Evolutionary conservation across 1,140 invertebrate species (phyloP).

Genomic region (Holotrichia oblita): DNA sequence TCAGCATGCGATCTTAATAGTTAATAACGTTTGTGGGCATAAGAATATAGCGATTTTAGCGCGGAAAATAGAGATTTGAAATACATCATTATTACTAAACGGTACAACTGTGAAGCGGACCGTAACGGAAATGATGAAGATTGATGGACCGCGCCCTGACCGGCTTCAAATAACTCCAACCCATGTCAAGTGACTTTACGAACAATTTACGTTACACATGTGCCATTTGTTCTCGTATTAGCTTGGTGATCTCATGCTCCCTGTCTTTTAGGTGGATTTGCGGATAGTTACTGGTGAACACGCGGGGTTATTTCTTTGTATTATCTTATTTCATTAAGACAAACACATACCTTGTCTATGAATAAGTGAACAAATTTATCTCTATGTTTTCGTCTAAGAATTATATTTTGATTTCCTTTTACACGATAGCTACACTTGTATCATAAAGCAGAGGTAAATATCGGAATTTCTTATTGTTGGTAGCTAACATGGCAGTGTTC

Average conservation of each 20-base stretch:
- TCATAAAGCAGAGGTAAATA: too few species aligned
- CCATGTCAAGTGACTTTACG: slow-evolving; percentile 44
- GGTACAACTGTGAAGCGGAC: slow-evolving; percentile 42
- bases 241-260: not conserved
- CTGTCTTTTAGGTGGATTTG: not conserved
- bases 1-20: too few species aligned
- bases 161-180: slow-evolving; percentile 49
- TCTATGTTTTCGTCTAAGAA: too few species aligned
- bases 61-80: slow-evolving; percentile 14
- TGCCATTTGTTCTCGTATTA: slow-evolving; percentile 19
- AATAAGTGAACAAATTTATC: too few species aligned
- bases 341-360: not conserved
- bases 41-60: not conserved
- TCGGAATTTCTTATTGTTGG: too few species aligned
- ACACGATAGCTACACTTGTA: too few species aligned
- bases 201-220: slow-evolving; percentile 28
- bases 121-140: slow-evolving; percentile 51
- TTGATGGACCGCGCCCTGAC: slow-evolving; percentile 50
- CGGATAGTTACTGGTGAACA: not conserved
- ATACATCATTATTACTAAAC: slow-evolving; percentile 38
- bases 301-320: not conserved
- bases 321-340: not conserved
- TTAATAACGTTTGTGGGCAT: not conserved
- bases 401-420: too few species aligned
- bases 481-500: too few species aligned